Conservation (phyloP, 2,113 vertebrate genomes). For the Scartelaos histophorus region DNA sequence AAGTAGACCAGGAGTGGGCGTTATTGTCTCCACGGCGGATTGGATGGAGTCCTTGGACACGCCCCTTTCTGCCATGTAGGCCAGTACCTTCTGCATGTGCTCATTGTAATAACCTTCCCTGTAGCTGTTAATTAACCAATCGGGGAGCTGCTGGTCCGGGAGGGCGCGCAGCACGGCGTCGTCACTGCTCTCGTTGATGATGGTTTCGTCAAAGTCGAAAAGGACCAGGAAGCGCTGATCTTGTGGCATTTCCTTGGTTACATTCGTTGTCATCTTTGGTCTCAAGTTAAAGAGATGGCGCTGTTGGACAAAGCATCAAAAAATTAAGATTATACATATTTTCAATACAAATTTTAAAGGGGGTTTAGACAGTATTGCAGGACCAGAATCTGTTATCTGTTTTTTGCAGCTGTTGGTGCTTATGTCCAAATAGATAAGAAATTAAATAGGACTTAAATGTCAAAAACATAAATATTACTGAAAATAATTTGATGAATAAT, state of each 20-base stretch:
- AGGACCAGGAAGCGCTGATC: constrained; percentile 80
- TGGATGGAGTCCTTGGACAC: constrained; percentile 77
- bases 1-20: constrained; percentile 81
- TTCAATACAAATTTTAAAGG: no score
- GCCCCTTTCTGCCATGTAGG: constrained; percentile 85
- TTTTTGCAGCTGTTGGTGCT: background rate
- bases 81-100: constrained; percentile 83
- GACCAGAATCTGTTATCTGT: background rate
- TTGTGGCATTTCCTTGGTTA: background rate
- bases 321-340: background rate
- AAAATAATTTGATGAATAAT: background rate
- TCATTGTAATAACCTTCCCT: constrained; percentile 86
- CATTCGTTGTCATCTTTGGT: constrained; percentile 69
- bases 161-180: constrained; percentile 79
- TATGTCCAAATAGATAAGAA: no score
- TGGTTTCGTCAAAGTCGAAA: constrained; percentile 96
- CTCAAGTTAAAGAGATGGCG: background rate
- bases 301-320: constrained; percentile 23
- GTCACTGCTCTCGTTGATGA: constrained; percentile 89
- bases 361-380: no score
- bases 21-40: constrained; percentile 79
- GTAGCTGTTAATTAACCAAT: constrained; percentile 77
- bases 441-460: background rate
- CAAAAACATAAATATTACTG: background rate
- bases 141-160: constrained; percentile 81